Evolutionary conservation across 2,113 vertebrate genomes (phyloP).

Genomic region (Rhinoptilus africanus): DNA sequence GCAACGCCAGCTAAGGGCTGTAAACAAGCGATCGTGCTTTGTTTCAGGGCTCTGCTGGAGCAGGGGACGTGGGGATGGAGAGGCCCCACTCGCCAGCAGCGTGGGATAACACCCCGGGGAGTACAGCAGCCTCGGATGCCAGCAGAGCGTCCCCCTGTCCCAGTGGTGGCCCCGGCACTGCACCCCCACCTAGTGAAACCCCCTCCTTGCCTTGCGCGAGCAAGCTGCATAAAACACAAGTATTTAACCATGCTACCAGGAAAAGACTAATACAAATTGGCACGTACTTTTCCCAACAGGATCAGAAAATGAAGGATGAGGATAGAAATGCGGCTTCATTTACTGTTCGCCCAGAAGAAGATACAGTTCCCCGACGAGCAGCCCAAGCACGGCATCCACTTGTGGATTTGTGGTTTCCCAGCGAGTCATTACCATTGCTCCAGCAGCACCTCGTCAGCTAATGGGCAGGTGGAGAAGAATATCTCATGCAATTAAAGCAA

Average conservation of each 20-base stretch:
- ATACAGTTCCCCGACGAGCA: neutral
- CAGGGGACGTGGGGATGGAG: neutral
- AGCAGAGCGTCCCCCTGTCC: rapidly evolving
- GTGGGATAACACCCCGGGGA: neutral
- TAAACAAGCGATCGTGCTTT: neutral
- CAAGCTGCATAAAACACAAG: rapidly evolving
- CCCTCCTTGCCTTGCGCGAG: rapidly evolving
- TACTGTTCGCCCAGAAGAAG: neutral
- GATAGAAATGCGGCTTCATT: neutral
- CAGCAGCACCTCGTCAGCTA: neutral
- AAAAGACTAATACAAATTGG: neutral
- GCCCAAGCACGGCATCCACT: neutral
- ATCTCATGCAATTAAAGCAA: neutral
- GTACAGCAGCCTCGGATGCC: rapidly evolving
- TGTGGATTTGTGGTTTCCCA: neutral
- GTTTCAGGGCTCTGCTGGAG: neutral
- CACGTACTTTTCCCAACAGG: neutral
- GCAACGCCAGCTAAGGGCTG: neutral
- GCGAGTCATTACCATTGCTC: neutral
- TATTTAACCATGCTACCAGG: neutral
- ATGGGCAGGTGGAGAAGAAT: neutral
- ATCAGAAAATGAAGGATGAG: neutral
- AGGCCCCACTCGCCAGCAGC: neutral
- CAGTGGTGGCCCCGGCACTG: neutral
- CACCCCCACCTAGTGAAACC: rapidly evolving